Conservation (phyloP, 37 sponge, comb jelly and placozoan species). For the Spongia lamella region DNA sequence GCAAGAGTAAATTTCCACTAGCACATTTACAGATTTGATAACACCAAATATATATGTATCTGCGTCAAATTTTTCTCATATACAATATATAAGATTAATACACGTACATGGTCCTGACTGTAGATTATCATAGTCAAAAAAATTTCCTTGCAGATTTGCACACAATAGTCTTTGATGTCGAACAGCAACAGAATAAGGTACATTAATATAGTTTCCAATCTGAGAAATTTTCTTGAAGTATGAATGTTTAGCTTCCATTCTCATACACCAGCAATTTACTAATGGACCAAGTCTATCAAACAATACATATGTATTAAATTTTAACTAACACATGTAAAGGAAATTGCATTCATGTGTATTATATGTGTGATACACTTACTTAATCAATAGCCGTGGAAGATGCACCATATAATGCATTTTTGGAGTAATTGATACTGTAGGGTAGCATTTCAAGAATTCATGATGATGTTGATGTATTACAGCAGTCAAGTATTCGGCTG, state of each 20-base stretch:
- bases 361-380: slow-evolving; percentile 6
- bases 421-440: slow-evolving; percentile 2
- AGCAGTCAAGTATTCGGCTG: slow-evolving; percentile 10
- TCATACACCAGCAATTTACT: slow-evolving; percentile 16
- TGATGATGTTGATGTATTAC: slow-evolving; percentile 25
- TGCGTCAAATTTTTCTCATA: no score
- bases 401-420: slow-evolving; percentile 43
- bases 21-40: no score
- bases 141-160: slow-evolving; percentile 27
- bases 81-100: no score
- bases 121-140: slow-evolving; percentile 19
- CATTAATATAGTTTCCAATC: slow-evolving; percentile 15
- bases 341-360: no score
- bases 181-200: slow-evolving; percentile 16
- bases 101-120: slow-evolving; percentile 37
- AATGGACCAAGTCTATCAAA: slow-evolving; percentile 22
- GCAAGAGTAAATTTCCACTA: no score
- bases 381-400: slow-evolving; percentile 4
- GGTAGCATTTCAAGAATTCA: slow-evolving; percentile 19
- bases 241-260: slow-evolving; percentile 37
- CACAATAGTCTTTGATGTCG: slow-evolving; percentile 22
- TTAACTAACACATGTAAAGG: no score
- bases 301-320: neutral
- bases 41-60: no score
- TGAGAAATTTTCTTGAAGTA: slow-evolving; percentile 27